Percentiles rank a stretch among this genome's conserved stretches.
Conservation (phyloP, 2,888 invertebrate species). For the Spialia ferax region DNA sequence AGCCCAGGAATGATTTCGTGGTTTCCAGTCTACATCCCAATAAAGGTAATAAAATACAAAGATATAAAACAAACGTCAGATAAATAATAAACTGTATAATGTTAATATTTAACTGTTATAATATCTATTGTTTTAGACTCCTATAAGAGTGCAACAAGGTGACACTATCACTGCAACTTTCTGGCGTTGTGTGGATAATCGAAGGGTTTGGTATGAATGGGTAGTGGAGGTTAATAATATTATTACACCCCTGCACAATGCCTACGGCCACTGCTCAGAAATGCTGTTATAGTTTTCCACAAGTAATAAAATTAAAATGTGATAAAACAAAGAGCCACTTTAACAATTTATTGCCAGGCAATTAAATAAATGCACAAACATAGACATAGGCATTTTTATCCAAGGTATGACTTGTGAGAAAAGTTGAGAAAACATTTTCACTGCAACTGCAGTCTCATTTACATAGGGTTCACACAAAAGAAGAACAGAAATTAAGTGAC, state of each 20-base stretch:
- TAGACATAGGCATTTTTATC: too few relatives aligned
- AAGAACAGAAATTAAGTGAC: too few relatives aligned
- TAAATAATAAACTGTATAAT: neutral
- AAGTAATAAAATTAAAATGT: too few relatives aligned
- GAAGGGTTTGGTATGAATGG: conserved; percentile 99
- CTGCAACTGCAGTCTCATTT: too few relatives aligned
- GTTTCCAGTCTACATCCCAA: conserved; percentile 98
- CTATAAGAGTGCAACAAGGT: conserved; percentile 90
- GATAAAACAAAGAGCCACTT: too few relatives aligned
- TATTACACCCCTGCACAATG: conserved; percentile 69
- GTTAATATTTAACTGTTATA: too few relatives aligned
- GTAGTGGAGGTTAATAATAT: conserved; percentile 79
- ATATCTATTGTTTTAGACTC: conserved; percentile 83
- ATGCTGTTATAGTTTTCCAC: conserved; percentile 79
- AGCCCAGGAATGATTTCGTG: conserved; percentile 98
- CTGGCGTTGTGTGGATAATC: conserved; percentile 93
- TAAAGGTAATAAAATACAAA: conserved; percentile 84
- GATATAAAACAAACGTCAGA: too few relatives aligned
- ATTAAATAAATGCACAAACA: too few relatives aligned
- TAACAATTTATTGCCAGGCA: too few relatives aligned
- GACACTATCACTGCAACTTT: conserved; percentile 92
- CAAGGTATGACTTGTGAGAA: too few relatives aligned
- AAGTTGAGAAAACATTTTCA: too few relatives aligned
- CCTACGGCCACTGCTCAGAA: conserved; percentile 76
- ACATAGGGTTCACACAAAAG: too few relatives aligned